Evolutionary conservation across 1,140 invertebrate species (phyloP).

Genomic region (Diabrotica virgifera): DNA sequence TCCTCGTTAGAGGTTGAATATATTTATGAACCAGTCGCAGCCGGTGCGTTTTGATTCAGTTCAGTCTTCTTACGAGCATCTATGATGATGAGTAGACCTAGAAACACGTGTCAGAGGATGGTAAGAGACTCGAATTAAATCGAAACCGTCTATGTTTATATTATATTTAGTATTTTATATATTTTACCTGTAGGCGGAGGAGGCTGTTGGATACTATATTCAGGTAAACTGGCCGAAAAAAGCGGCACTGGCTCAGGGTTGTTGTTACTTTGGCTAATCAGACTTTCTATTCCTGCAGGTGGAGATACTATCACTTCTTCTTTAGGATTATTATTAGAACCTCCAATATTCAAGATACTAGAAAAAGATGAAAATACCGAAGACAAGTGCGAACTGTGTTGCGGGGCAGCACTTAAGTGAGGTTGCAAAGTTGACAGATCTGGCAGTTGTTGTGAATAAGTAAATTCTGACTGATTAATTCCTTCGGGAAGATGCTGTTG

Average conservation of each 20-base stretch:
- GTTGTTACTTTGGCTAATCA: background rate
- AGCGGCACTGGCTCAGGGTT: constrained; percentile 9
- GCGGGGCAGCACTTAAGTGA: background rate
- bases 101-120: too few relatives aligned
- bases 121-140: too few relatives aligned
- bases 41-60: too few relatives aligned
- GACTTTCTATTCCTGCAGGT: constrained; percentile 8
- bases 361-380: constrained; percentile 17
- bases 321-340: constrained; percentile 5
- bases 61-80: too few relatives aligned
- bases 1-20: too few relatives aligned
- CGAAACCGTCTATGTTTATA: too few relatives aligned
- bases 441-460: background rate
- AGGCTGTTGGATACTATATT: background rate
- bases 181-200: background rate
- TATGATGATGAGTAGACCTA: too few relatives aligned
- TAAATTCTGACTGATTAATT: background rate
- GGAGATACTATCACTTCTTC: constrained; percentile 3
- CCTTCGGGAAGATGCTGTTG: background rate
- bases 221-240: background rate
- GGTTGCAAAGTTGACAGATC: constrained; percentile 9
- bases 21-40: too few relatives aligned
- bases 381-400: constrained; percentile 1
- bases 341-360: constrained; percentile 14
- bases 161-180: background rate